A percentile compares a stretch with the other conserved stretches of the same genome.
Evolutionary conservation across 1,140 invertebrate species (phyloP).

Genomic region (Platorchestia sp.): DNA sequence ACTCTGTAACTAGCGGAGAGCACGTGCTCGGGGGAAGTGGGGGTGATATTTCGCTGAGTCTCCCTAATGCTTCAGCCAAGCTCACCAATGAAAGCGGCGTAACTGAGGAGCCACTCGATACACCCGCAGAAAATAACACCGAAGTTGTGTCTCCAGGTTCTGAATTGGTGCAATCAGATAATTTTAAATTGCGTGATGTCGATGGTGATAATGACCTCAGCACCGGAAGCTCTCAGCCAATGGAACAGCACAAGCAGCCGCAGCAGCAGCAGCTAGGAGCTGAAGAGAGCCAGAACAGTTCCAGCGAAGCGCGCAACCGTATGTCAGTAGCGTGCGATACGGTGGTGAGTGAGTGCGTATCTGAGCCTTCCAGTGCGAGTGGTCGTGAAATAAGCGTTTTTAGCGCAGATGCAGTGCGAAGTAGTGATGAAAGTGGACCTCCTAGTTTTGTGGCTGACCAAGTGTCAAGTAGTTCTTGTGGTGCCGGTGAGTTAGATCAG

Average conservation of each 20-base stretch:
- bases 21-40: slow-evolving; percentile 2
- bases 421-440: slow-evolving; percentile 44
- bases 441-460: slow-evolving; percentile 41
- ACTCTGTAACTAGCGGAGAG: not conserved
- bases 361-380: slow-evolving; percentile 8
- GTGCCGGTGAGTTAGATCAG: slow-evolving; percentile 53
- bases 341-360: slow-evolving; percentile 59
- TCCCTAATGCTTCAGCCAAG: not conserved
- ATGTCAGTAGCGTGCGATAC: slow-evolving; percentile 60
- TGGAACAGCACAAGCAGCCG: slow-evolving; percentile 16
- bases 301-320: slow-evolving; percentile 54
- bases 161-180: not conserved
- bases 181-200: not conserved
- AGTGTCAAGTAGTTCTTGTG: slow-evolving; percentile 4
- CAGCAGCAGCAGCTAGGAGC: slow-evolving; percentile 15
- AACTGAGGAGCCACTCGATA: not conserved
- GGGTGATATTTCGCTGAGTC: not conserved
- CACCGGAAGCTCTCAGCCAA: slow-evolving; percentile 25
- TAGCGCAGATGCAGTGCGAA: not conserved
- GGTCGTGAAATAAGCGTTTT: slow-evolving; percentile 30
- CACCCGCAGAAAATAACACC: not conserved
- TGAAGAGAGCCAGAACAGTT: slow-evolving; percentile 43
- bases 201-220: slow-evolving; percentile 16
- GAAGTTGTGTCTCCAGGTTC: not conserved
- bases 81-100: not conserved